A percentile compares a stretch with the other conserved stretches of the same genome.
These are phyloP conservation scores for Delphinapterus leucas DNA, from an alignment of 2,113 vertebrate species.

Conservation along the genomic window DNA sequence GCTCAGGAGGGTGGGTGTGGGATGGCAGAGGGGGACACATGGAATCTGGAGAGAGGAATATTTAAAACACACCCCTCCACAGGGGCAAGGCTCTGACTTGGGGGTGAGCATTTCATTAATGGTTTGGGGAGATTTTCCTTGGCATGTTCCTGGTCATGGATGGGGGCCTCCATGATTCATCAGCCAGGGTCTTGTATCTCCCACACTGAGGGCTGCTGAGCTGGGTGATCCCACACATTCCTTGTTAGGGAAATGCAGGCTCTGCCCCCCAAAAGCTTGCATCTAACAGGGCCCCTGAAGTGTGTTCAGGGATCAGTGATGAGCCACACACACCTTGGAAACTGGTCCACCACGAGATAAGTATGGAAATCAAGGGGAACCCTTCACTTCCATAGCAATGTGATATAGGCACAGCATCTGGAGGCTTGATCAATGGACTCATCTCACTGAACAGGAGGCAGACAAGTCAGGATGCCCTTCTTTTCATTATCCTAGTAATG, in stretches of 20 bases:
- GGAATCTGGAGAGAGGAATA: neutral
- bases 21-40: fast-evolving
- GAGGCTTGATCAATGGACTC: neutral
- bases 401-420: fast-evolving
- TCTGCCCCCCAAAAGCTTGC: neutral
- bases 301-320: fast-evolving
- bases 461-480: too few species aligned
- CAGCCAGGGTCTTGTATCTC: neutral
- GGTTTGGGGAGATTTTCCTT: neutral
- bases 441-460: neutral
- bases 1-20: neutral
- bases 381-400: fast-evolving
- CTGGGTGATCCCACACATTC: neutral
- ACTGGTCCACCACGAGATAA: neutral
- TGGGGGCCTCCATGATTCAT: neutral
- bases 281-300: fast-evolving
- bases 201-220: neutral
- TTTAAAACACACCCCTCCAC: fast-evolving
- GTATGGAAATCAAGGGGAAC: fast-evolving
- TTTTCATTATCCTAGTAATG: neutral
- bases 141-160: neutral
- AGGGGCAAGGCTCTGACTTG: neutral
- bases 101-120: neutral
- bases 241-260: neutral
- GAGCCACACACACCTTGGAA: neutral